phyloP scores from a whole-genome alignment of 1,140 invertebrate genomes.

The Zaprionus nigranus region DNA sequence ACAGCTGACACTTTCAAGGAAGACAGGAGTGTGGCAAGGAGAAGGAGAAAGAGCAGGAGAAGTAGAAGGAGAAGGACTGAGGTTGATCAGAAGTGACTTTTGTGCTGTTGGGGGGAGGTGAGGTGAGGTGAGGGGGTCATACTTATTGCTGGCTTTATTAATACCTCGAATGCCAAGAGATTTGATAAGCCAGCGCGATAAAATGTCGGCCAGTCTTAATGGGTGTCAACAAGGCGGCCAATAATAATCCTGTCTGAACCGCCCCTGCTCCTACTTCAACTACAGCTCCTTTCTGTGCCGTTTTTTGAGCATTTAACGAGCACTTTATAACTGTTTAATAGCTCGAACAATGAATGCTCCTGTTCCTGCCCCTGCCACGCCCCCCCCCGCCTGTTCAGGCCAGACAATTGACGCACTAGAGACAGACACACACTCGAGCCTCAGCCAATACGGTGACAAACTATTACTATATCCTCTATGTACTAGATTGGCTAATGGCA shows the following conservation, averaged over 20 bases:
- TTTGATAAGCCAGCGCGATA: constrained; percentile 78
- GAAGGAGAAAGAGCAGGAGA: background rate
- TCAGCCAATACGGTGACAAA: constrained; percentile 42
- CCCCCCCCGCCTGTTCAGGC: background rate
- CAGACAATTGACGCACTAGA: constrained; percentile 61
- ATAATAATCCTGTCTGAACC: constrained; percentile 61
- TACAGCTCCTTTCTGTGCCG: constrained; percentile 2
- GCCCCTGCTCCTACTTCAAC: background rate
- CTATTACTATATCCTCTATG: constrained; percentile 34
- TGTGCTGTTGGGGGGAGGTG: background rate
- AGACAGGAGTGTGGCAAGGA: background rate
- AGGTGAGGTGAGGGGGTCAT: background rate
- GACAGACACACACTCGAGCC: constrained; percentile 38
- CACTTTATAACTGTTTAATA: constrained; percentile 81
- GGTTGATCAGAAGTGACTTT: background rate
- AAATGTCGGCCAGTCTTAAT: constrained; percentile 78
- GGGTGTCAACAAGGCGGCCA: constrained; percentile 72
- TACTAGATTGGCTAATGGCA: constrained; percentile 68
- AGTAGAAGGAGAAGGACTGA: background rate
- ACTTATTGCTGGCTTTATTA: constrained; percentile 70
- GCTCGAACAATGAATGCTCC: constrained; percentile 66
- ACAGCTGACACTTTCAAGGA: constrained; percentile 37
- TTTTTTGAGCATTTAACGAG: constrained; percentile 76
- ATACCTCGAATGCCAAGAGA: constrained; percentile 66
- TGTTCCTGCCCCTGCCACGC: no score